A percentile compares a stretch with the other conserved stretches of the same genome.
Conservation (phyloP, 2,888 invertebrate species). For the Pomacea canaliculata region DNA sequence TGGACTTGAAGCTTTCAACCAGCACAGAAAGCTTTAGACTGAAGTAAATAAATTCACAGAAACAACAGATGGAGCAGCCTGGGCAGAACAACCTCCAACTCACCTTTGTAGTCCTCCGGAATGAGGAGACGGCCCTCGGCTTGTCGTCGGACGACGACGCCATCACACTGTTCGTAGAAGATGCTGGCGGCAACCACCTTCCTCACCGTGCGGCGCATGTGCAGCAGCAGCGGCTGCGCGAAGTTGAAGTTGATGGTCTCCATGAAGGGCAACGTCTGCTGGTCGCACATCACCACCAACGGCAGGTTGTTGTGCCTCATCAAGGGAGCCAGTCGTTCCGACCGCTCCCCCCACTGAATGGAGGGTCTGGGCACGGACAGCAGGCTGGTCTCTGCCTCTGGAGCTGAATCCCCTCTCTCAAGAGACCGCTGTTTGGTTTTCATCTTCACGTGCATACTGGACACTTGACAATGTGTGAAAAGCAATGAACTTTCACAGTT, state of each 20-base stretch:
- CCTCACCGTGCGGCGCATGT: conserved; percentile 48
- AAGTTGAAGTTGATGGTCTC: conserved; percentile 48
- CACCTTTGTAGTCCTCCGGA: conserved; percentile 61
- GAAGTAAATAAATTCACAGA: too few relatives aligned
- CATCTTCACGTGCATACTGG: neutral
- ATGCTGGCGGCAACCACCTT: conserved; percentile 51
- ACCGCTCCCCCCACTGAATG: conserved; percentile 34
- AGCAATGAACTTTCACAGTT: too few relatives aligned
- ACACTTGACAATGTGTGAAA: too few relatives aligned
- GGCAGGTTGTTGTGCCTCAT: conserved; percentile 35
- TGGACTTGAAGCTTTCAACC: too few relatives aligned
- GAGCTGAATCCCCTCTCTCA: neutral
- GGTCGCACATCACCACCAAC: conserved; percentile 47
- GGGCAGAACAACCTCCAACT: neutral
- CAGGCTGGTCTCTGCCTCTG: neutral
- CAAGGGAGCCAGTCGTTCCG: conserved; percentile 36
- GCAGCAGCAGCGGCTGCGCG: conserved; percentile 52
- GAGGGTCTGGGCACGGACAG: conserved; percentile 11
- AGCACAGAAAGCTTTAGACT: too few relatives aligned
- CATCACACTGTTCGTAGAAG: conserved; percentile 30
- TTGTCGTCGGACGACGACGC: conserved; percentile 38
- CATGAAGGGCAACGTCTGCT: conserved; percentile 34
- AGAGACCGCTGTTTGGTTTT: neutral
- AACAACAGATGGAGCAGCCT: too few relatives aligned
- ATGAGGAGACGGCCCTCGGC: conserved; percentile 56